A percentile compares a stretch with the other conserved stretches of the same genome.
These are phyloP conservation scores for Sarcophaga bullata DNA, from an alignment of 1,140 invertebrate genomes.

Conservation along the genomic window DNA sequence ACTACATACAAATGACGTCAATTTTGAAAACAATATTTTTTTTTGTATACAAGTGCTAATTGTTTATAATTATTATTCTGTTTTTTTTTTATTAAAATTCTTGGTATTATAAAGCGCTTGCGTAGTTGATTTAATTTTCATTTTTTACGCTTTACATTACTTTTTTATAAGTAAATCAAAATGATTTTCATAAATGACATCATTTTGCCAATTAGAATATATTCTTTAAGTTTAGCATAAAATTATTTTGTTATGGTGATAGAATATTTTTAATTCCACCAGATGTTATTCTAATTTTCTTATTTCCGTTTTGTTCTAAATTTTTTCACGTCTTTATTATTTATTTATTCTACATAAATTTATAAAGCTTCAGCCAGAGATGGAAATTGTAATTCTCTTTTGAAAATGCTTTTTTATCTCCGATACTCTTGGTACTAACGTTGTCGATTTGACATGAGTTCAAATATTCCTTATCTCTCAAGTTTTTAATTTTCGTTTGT, in stretches of 20 bases:
- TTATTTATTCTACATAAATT: neutral
- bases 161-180: too few species aligned
- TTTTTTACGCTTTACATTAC: too few species aligned
- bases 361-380: too few species aligned
- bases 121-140: slow-evolving; percentile 4
- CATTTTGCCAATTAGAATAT: neutral
- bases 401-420: too few species aligned
- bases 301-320: neutral
- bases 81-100: neutral
- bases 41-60: neutral
- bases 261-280: too few species aligned
- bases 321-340: neutral
- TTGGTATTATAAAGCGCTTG: neutral
- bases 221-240: neutral
- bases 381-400: too few species aligned
- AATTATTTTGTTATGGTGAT: too few species aligned
- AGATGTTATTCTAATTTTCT: too few species aligned
- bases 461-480: too few species aligned
- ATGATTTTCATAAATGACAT: neutral
- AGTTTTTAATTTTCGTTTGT: too few species aligned
- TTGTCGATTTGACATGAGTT: too few species aligned
- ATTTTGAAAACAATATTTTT: neutral
- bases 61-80: neutral
- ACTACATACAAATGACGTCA: neutral
- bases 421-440: too few species aligned